Percentiles rank a stretch among this genome's conserved stretches.
These are phyloP conservation scores for Pseudopodoces humilis DNA, from an alignment of 2,113 vertebrate genomes.

Conservation along the genomic window DNA sequence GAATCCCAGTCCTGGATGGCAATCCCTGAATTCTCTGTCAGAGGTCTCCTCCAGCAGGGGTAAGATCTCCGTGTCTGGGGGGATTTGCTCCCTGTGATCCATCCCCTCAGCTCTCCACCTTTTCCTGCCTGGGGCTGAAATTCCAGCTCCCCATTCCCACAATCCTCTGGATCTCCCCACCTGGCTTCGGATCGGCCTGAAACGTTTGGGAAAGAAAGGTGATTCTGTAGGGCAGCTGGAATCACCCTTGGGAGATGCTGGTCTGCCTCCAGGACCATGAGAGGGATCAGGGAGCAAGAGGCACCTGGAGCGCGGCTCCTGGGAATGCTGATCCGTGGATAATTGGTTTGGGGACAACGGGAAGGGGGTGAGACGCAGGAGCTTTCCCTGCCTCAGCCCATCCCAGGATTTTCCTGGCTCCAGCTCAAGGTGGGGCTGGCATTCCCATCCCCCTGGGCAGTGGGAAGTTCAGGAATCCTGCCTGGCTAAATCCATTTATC, in stretches of 20 bases:
- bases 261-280: rapidly evolving
- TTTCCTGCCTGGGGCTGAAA: neutral
- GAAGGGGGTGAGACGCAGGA: neutral
- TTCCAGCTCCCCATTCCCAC: neutral
- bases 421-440: too few species aligned
- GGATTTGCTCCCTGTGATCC: rapidly evolving
- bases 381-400: neutral
- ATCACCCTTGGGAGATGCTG: neutral
- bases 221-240: neutral
- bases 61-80: neutral
- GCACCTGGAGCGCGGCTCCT: too few species aligned
- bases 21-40: neutral
- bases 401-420: neutral
- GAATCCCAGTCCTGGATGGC: neutral
- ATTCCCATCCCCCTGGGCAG: neutral
- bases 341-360: rapidly evolving
- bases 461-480: neutral
- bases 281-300: neutral
- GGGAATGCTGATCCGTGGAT: rapidly evolving
- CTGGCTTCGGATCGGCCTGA: neutral
- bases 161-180: neutral
- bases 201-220: neutral
- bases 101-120: neutral
- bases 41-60: neutral
- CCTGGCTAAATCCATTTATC: neutral